Evolutionary conservation across 1,140 invertebrate genomes (phyloP).

Genomic region (Drosophila auraria): DNA sequence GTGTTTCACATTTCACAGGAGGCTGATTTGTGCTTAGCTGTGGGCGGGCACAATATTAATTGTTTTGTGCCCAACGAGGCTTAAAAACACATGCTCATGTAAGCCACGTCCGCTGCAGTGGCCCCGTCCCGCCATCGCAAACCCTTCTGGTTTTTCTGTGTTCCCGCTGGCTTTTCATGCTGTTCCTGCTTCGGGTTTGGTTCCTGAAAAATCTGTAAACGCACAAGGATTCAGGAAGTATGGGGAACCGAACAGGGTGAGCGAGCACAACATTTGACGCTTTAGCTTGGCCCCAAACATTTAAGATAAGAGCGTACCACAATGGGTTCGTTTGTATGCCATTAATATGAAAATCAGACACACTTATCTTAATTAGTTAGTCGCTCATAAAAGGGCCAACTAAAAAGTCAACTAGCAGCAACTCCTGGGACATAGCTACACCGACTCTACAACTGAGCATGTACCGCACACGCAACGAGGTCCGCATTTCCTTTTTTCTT

Average conservation of each 20-base stretch:
- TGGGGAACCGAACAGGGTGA: neutral
- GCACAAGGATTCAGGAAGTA: conserved; percentile 28
- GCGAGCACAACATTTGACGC: conserved; percentile 67
- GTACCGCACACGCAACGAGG: conserved; percentile 27
- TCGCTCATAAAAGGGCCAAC: conserved; percentile 65
- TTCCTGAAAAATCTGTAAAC: conserved; percentile 47
- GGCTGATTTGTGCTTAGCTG: conserved; percentile 65
- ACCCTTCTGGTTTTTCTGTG: neutral
- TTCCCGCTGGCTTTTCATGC: conserved; percentile 40
- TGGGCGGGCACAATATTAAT: conserved; percentile 78
- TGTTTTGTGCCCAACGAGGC: conserved; percentile 81
- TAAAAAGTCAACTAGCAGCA: conserved; percentile 34
- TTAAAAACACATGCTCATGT: conserved; percentile 83
- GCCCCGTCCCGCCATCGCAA: conserved; percentile 14
- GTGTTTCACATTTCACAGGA: conserved; percentile 81
- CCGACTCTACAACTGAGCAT: conserved; percentile 7
- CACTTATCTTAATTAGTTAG: conserved; percentile 83
- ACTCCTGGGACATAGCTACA: conserved; percentile 25
- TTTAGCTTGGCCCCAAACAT: conserved; percentile 68
- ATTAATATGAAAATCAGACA: conserved; percentile 84
- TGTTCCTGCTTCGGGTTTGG: conserved; percentile 22
- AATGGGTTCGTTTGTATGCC: conserved; percentile 72
- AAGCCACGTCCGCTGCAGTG: conserved; percentile 71
- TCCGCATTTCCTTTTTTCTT: conserved; percentile 3
- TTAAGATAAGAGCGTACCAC: conserved; percentile 75